Evolutionary conservation across 2,797 vertebrate genomes (phyloP), one percentile per base, ranked within the genome.

Genomic region (Lagocephalus sceleratus): DNA sequence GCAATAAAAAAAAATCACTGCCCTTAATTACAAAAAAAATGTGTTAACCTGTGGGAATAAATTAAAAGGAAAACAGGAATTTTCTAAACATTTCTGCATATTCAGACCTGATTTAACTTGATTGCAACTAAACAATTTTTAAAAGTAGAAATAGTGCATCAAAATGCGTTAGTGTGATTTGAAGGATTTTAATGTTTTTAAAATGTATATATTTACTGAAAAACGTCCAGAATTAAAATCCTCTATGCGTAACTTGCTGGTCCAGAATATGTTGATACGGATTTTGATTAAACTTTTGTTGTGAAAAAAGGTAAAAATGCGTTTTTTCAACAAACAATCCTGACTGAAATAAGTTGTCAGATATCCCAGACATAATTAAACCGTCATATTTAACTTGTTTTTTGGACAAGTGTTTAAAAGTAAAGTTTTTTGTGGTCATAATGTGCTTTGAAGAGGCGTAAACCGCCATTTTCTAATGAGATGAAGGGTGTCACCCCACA

Each of bases 381-480:
- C 23, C 63, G 7, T 1, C 2, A 14, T n/a, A 5, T 52, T 25
- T 39, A 21, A 51, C 22, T 57, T 15, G 6, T 47, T 25, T 59
- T 12, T 44, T 9, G 17, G 20, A 6, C 54, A 63, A 12, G 57
- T 38, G 40, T 6, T 32, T 2, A 42, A 60, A 41, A 44, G 3
- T 32, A 51, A 58, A 51, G 21, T 41, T 54, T 25, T 50, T 48
- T 73, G 54, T 12, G 32, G 32, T 39, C 51, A 63, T 73, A 54
- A 51, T 75, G 54, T 75, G 63, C 64, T 75, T 68, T 57, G 51
- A 59, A 43, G 35, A 55, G 66, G 61, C 61, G 75, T 63, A 78
- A 63, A 85, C 89, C 90, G 90, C 91, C 90, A 91, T 92, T 90
- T 92, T 91, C 88, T 92, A 66, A 71, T 73, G 68, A 75, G 66